phyloP scores from a whole-genome alignment of 2,797 vertebrate species.

The Gambelia wislizenii region DNA sequence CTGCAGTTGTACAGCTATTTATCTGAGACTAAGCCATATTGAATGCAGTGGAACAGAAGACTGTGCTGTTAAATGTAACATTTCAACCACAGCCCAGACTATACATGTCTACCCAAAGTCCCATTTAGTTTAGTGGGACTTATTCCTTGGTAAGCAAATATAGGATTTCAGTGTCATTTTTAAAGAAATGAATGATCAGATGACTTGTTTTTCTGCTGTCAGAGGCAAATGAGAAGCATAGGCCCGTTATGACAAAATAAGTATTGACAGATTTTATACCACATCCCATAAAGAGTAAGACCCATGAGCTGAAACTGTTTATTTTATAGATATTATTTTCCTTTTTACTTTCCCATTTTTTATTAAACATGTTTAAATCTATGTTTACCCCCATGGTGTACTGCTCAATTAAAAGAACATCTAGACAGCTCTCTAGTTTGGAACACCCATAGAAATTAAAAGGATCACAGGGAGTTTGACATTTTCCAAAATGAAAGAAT shows the following conservation, averaged over 20 bases:
- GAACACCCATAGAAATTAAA: slow-evolving; percentile 83
- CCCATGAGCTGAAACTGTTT: slow-evolving; percentile 13
- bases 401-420: slow-evolving; percentile 72
- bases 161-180: slow-evolving; percentile 37
- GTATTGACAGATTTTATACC: slow-evolving; percentile 37
- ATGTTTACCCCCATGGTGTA: slow-evolving; percentile 63
- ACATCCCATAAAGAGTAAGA: slow-evolving; percentile 37
- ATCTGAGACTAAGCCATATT: background rate
- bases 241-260: slow-evolving; percentile 55
- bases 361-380: slow-evolving; percentile 68
- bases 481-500: slow-evolving; percentile 83
- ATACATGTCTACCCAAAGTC: background rate
- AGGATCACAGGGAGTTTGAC: slow-evolving; percentile 81
- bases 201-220: slow-evolving; percentile 65
- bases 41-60: background rate
- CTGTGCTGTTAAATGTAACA: background rate
- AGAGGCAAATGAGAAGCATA: slow-evolving; percentile 57
- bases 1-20: background rate
- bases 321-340: slow-evolving; percentile 29
- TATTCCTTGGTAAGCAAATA: background rate
- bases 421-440: slow-evolving; percentile 75
- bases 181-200: slow-evolving; percentile 60
- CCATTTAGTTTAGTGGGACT: too few species aligned
- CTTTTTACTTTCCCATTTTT: background rate
- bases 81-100: background rate